A percentile compares a stretch with the other conserved stretches of the same genome.
Evolutionary conservation across 2,888 invertebrate genomes (phyloP).

Genomic region (Diachrysia chrysitis): DNA sequence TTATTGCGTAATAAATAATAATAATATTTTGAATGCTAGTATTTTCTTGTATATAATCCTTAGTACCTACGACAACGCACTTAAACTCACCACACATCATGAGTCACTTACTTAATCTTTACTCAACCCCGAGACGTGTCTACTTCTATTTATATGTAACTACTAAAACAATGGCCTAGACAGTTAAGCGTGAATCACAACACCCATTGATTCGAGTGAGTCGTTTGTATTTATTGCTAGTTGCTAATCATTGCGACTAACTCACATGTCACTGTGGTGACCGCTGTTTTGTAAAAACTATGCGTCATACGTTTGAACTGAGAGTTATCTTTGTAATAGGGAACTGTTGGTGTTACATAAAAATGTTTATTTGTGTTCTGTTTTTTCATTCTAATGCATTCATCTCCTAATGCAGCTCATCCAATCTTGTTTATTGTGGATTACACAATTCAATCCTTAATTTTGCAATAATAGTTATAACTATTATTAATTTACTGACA

Average conservation of each 20-base stretch:
- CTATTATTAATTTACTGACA: too few relatives aligned
- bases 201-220: slow-evolving; percentile 14
- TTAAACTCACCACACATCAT: neutral
- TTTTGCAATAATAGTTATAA: too few relatives aligned
- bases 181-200: slow-evolving; percentile 10
- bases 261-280: neutral
- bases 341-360: neutral
- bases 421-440: too few relatives aligned
- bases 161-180: slow-evolving; percentile 17
- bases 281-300: neutral
- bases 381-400: too few relatives aligned
- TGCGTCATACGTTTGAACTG: slow-evolving; percentile 1
- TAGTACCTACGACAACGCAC: neutral
- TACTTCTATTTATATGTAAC: neutral
- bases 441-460: too few relatives aligned
- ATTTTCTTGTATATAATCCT: too few relatives aligned
- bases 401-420: neutral
- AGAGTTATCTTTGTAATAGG: neutral
- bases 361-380: neutral
- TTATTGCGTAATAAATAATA: too few relatives aligned
- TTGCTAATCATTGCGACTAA: neutral
- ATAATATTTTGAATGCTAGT: too few relatives aligned
- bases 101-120: neutral
- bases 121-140: neutral
- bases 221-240: neutral